Base-by-base conservation (phyloP, 2,113 vertebrate genomes). In the Xyliphius kryptos region DNA sequence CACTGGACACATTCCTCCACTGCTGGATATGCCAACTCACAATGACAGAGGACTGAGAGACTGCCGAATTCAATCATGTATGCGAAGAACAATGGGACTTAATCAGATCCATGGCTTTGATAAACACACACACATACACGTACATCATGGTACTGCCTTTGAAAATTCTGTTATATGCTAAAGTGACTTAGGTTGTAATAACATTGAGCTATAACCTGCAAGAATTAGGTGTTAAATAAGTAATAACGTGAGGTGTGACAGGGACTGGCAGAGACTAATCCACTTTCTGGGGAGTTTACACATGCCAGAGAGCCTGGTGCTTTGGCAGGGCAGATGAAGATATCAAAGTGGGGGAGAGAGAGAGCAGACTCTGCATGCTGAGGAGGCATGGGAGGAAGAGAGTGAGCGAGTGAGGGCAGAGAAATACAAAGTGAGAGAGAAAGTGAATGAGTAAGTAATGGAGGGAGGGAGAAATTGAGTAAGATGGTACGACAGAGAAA, bases 261-360 rank as follows among this genome's bases (percentile, higher is more conserved):
- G 54, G 17, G 37, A 20, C 47, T 12, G 51, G 43, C 14, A 14
- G 53, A 55, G 63, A 52, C 59, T 53, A 59, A 70, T 60, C 61
- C 50, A 64, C 56, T 65, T 63, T 63, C 50, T 48, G 64, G 16
- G 2, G 26, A 65, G 60, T 68, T 59, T 47, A 44, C 51, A 54
- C 70, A 72, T 56, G 66, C 68, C 62, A 72, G 61, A 58, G 56
- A 64, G 55, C 70, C 61, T 49, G 56, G 57, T 65, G 70, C 61
- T 61, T 68, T 72, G 66, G 70, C 70, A 68, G 74, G 63, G 75
- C 49, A 66, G 61, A 78, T 60, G 55, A 69, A 63, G 63, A 17
- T 19, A 71, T 72, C 40, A 67, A 67, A 73, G 67, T 57, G 40
- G 64, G 61, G 57, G 32, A 41, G 51, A 47, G 51, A 47, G 38